A percentile compares a stretch with the other conserved stretches of the same genome.
These are phyloP conservation scores for Enteromius viviparus DNA, from an alignment of 2,797 vertebrate genomes.

Conservation along the genomic window DNA sequence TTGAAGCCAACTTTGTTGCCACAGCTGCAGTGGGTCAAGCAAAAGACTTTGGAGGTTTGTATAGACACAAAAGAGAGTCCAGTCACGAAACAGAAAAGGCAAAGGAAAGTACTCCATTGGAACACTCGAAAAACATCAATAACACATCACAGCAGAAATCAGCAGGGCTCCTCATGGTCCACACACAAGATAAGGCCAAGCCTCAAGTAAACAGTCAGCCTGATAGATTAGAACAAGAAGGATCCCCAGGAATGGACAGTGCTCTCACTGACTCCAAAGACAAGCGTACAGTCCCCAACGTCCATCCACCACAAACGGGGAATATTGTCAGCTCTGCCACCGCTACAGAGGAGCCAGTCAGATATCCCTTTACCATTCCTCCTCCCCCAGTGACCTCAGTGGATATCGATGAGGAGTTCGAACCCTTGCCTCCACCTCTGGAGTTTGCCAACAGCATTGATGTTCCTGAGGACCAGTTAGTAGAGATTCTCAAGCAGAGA, in stretches of 20 bases:
- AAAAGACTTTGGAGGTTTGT: conserved; percentile 78
- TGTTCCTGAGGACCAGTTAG: conserved; percentile 89
- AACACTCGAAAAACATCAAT: conserved; percentile 87
- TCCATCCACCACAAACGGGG: conserved; percentile 76
- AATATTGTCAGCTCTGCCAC: conserved; percentile 73
- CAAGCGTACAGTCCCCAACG: conserved; percentile 70
- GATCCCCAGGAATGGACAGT: conserved; percentile 68
- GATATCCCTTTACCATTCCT: conserved; percentile 92
- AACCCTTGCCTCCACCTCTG: conserved; percentile 93
- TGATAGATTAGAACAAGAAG: conserved; percentile 68
- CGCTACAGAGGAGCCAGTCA: conserved; percentile 89
- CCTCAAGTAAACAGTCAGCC: conserved; percentile 72
- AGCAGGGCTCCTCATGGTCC: conserved; percentile 93
- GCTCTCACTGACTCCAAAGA: conserved; percentile 74
- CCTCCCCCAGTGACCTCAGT: conserved; percentile 91
- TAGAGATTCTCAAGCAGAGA: conserved; percentile 84
- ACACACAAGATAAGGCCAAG: conserved; percentile 80
- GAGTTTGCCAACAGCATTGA: conserved; percentile 99
- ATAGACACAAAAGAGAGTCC: conserved; percentile 87
- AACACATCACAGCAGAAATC: conserved; percentile 86
- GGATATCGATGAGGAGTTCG: conserved; percentile 97
- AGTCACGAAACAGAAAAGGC: conserved; percentile 83
- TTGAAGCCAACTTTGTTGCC: conserved; percentile 83
- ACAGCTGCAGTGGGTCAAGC: conserved; percentile 78
- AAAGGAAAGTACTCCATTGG: conserved; percentile 78